Percentiles rank a stretch among this genome's conserved stretches.
Conservation (phyloP, 2,797 vertebrate species). For the Otolemur crassicaudatus region DNA sequence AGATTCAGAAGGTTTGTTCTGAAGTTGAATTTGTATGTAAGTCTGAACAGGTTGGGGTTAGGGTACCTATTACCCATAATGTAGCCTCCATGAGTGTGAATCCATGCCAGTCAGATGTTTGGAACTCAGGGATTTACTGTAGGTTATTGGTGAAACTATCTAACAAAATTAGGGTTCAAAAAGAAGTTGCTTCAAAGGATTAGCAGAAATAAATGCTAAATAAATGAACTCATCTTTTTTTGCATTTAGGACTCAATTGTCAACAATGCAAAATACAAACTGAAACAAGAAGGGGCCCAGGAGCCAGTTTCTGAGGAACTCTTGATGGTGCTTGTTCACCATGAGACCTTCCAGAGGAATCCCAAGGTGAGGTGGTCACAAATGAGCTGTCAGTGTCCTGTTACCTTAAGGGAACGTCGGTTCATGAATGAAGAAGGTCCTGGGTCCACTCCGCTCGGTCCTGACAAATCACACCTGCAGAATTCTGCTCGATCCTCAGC, state of each 20-base stretch:
- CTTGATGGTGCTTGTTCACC: neutral
- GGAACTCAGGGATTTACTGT: too few relatives aligned
- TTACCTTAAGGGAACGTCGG: neutral
- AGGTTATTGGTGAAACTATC: neutral
- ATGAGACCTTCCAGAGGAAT: neutral
- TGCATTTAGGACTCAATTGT: neutral
- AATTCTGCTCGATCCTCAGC: neutral
- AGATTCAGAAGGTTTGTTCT: too few relatives aligned
- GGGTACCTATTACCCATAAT: too few relatives aligned
- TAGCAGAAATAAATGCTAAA: neutral
- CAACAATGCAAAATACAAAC: neutral
- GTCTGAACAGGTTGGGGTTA: too few relatives aligned
- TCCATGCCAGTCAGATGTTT: too few relatives aligned
- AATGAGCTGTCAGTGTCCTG: neutral
- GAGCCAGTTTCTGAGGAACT: neutral
- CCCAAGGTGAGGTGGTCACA: neutral
- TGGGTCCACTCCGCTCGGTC: neutral
- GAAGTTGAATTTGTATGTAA: too few relatives aligned
- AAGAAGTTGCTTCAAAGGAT: neutral
- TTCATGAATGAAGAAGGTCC: neutral
- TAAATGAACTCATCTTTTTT: neutral
- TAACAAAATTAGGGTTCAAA: neutral
- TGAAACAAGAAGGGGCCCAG: neutral
- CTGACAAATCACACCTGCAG: neutral
- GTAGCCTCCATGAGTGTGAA: too few relatives aligned